Evolutionary conservation across 2,797 vertebrate genomes (phyloP), one percentile per base, ranked within the genome.

Genomic region (Hafferia zeledoni): DNA sequence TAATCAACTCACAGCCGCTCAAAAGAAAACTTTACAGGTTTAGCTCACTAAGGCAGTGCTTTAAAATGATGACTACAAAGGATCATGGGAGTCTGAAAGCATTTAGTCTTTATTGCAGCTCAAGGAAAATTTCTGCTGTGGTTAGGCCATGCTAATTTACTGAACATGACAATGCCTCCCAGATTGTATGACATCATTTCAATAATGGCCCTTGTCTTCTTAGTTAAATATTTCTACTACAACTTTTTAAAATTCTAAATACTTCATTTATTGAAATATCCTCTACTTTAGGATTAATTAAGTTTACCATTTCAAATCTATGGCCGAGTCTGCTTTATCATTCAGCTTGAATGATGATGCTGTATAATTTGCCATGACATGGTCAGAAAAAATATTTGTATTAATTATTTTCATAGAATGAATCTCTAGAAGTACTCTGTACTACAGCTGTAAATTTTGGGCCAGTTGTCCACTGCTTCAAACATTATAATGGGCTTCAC

Each of bases 1-100:
- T 99, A 99, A 99, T 99, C 99, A 99, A 99, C 99, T 98, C 97
- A 98, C 98, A 97, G 98, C 98, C 97, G 98, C 98, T 98, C 98
- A 96, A 98, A 98, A 98, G 98, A 98, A 98, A 99, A 99, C 98
- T 99, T 98, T 99, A 98, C 98, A 98, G 98, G 98, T 98, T 98
- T 97, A 98, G 97, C 98, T 97, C 98, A 97, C 98, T 97, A 98
- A 98, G 98, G 98, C 98, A 98, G 98, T 94, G 98, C 98, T 98
- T 98, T 98, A 98, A 98, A 98, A 98, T 97, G 98, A 98, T 97
- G 98, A 98, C 98, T 98, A 98, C 98, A 98, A 98, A 98, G 98
- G 98, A 98, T 98, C 97, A 98, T 98, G 98, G 98, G 98, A 98
- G 97, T 98, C 98, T 98, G 97, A 98, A 98, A 98, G 98, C 98